phyloP scores from a whole-genome alignment of 2,797 vertebrate genomes.

The Triplophysa yarkandensis region DNA sequence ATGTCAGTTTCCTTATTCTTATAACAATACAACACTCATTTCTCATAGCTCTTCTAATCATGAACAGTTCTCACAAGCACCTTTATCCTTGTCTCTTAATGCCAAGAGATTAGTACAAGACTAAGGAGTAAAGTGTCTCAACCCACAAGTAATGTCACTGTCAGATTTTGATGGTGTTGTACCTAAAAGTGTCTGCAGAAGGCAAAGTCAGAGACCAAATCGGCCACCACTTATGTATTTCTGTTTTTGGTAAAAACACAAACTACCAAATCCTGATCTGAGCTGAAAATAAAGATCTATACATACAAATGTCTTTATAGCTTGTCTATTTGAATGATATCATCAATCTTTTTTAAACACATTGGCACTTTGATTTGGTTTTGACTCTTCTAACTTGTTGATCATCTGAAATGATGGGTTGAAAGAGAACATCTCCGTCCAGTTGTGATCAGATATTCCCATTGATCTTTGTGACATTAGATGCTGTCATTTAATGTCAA shows the following conservation, averaged over 20 bases:
- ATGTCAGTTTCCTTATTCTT: slow-evolving; percentile 49
- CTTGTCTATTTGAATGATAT: too few species aligned
- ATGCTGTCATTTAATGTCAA: slow-evolving; percentile 4
- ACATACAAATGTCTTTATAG: too few species aligned
- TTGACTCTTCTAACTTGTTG: background rate
- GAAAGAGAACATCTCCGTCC: slow-evolving; percentile 14
- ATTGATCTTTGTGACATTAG: slow-evolving; percentile 25
- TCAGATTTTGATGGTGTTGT: slow-evolving; percentile 26
- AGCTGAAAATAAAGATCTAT: background rate
- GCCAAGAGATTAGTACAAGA: slow-evolving; percentile 16
- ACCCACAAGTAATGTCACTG: slow-evolving; percentile 34
- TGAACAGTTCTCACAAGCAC: background rate
- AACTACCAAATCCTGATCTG: slow-evolving; percentile 28
- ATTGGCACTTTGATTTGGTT: background rate
- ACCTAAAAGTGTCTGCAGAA: background rate
- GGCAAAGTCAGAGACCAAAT: slow-evolving; percentile 22
- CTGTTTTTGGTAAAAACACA: slow-evolving; percentile 14
- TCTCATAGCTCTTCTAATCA: background rate
- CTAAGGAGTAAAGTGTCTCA: slow-evolving; percentile 11
- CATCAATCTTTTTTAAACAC: background rate
- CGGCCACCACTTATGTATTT: background rate
- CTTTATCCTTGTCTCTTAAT: slow-evolving; percentile 32
- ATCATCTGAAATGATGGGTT: too few species aligned
- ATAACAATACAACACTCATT: background rate
- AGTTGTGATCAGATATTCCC: slow-evolving; percentile 42